These are phyloP conservation scores for Sandelia bainsii DNA, from an alignment of 2,797 vertebrate genomes.

Conservation along the genomic window DNA sequence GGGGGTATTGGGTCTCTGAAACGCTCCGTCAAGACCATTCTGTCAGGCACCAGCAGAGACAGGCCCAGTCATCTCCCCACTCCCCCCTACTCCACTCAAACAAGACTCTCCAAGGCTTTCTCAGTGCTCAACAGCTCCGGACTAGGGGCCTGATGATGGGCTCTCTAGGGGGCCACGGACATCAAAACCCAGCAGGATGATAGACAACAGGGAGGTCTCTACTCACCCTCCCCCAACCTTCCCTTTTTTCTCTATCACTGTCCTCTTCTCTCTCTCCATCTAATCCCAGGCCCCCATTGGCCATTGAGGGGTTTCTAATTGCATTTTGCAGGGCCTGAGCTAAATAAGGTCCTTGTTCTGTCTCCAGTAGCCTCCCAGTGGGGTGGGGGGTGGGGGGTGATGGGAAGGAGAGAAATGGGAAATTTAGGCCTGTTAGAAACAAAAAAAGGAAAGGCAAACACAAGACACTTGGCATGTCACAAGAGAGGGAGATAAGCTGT, in stretches of 20 bases:
- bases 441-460: slow-evolving; percentile 2
- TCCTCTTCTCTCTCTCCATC: slow-evolving; percentile 37
- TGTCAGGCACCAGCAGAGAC: slow-evolving; percentile 81
- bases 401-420: slow-evolving; percentile 42
- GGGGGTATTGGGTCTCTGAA: slow-evolving; percentile 82
- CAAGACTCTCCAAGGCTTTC: slow-evolving; percentile 73
- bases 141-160: slow-evolving; percentile 86
- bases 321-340: slow-evolving; percentile 85
- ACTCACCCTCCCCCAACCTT: slow-evolving; percentile 58
- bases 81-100: slow-evolving; percentile 55
- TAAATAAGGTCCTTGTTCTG: slow-evolving; percentile 86
- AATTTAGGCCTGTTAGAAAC: slow-evolving; percentile 24
- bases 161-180: slow-evolving; percentile 84
- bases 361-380: slow-evolving; percentile 67
- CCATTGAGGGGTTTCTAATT: slow-evolving; percentile 85
- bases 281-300: slow-evolving; percentile 71
- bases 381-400: slow-evolving; percentile 6
- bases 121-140: slow-evolving; percentile 75
- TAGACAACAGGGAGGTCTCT: slow-evolving; percentile 84
- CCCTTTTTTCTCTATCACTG: slow-evolving; percentile 29
- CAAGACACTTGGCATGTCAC: slow-evolving; percentile 2
- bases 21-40: slow-evolving; percentile 87
- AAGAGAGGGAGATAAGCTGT: slow-evolving; percentile 12
- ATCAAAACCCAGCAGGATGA: slow-evolving; percentile 89
- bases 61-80: slow-evolving; percentile 72